Evolutionary conservation across 2,113 vertebrate genomes (phyloP).

Genomic region (Psittacula cyanocephala): DNA sequence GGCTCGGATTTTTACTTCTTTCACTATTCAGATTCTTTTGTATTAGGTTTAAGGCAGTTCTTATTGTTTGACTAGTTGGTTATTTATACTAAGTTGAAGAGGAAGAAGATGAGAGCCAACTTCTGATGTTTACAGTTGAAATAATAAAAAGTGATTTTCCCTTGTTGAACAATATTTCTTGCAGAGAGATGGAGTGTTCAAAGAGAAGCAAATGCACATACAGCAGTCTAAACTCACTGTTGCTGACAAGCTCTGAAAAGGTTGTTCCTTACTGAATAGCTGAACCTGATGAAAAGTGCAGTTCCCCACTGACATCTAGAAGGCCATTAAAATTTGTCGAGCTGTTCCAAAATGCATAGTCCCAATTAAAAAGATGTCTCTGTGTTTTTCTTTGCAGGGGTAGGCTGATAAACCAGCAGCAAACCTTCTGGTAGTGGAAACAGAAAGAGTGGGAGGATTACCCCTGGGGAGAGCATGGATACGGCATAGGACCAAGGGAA

Average conservation of each 20-base stretch:
- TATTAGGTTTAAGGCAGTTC: conserved; percentile 28
- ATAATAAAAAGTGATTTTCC: conserved; percentile 37
- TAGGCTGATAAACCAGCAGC: neutral
- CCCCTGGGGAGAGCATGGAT: neutral
- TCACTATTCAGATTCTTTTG: conserved; percentile 15
- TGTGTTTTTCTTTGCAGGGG: conserved; percentile 17
- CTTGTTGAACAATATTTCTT: conserved; percentile 33
- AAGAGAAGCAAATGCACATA: conserved; percentile 22
- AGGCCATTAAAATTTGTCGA: conserved; percentile 72
- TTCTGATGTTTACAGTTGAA: conserved; percentile 54
- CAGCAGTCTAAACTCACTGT: conserved; percentile 52
- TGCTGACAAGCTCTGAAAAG: conserved; percentile 49
- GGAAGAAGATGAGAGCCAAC: conserved; percentile 37
- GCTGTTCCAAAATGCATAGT: conserved; percentile 47
- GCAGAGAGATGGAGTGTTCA: conserved; percentile 27
- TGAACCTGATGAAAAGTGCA: conserved; percentile 63
- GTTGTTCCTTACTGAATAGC: conserved; percentile 50
- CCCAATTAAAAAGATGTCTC: conserved; percentile 43
- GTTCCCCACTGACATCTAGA: conserved; percentile 54
- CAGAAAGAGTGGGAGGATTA: neutral
- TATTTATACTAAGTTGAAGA: conserved; percentile 49
- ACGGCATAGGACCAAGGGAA: neutral
- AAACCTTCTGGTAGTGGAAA: neutral
- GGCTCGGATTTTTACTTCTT: neutral
- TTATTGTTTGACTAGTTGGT: conserved; percentile 45